A percentile compares a stretch with the other conserved stretches of the same genome.
Evolutionary conservation across 2,113 vertebrate genomes (phyloP).

Genomic region (Craseonycteris thonglongyai): DNA sequence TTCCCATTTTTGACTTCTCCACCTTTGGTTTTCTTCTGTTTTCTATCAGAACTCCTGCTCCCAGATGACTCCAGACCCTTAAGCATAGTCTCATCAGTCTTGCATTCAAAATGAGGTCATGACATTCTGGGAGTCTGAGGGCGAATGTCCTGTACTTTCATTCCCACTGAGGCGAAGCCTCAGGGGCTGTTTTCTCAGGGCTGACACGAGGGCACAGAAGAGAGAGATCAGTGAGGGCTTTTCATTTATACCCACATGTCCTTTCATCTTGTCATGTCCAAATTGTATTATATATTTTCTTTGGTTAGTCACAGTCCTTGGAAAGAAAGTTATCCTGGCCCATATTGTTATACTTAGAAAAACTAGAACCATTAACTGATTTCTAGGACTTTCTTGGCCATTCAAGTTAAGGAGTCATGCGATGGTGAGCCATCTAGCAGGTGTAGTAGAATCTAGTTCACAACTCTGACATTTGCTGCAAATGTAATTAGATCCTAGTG

Average conservation of each 20-base stretch:
- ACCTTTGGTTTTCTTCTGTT: background rate
- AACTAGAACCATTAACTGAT: background rate
- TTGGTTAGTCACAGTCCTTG: background rate
- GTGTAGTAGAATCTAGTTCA: background rate
- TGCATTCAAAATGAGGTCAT: constrained; percentile 7
- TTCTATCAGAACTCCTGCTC: background rate
- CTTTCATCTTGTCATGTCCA: background rate
- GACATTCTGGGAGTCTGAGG: background rate
- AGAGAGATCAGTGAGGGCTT: background rate
- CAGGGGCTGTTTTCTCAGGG: background rate
- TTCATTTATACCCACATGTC: background rate
- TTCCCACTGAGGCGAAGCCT: background rate
- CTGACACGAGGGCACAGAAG: background rate
- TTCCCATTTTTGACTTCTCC: background rate
- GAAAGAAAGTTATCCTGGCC: background rate
- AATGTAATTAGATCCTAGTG: background rate
- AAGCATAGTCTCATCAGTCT: background rate
- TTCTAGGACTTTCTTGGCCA: background rate
- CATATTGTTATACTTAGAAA: background rate
- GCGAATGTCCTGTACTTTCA: background rate
- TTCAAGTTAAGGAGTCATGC: background rate
- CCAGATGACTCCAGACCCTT: background rate
- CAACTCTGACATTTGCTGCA: background rate
- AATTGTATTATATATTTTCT: background rate
- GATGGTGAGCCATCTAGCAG: background rate